Evolutionary conservation across 2,797 vertebrate genomes (phyloP), one percentile per base, ranked within the genome.

Genomic region (Micromesistius poutassou): DNA sequence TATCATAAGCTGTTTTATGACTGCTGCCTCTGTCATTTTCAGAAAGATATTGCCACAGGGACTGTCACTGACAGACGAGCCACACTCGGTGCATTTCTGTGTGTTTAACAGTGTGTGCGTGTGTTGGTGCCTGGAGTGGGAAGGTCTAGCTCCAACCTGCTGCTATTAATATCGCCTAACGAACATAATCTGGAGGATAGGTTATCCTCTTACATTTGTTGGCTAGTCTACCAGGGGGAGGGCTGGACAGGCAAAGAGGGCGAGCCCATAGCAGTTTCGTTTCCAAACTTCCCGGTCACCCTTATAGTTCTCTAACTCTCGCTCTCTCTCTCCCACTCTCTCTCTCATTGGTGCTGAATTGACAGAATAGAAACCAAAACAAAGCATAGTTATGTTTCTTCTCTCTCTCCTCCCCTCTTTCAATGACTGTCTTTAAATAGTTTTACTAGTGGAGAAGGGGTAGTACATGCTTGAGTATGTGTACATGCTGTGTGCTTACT

Each of bases 101-200:
- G 76, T 72, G 77, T 81, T 83, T 80, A 76, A 77, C 36, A 81
- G 77, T 86, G 76, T 84, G 76, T 80, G 74, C 14, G 76, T 77
- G 76, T 81, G 76, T 35, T 72, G 35, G 35, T 74, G 78, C 75
- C 77, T 81, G 73, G 72, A 79, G 81, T 87, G 78, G 87, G 84
- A 82, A 88, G 89, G 89, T 87, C 88, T 89, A 87, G 88, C 89
- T 92, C 92, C 90, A 94, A 94, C 92, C 91, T 91, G 86, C 88
- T 87, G 93, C 97, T 98, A 97, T 97, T 98, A 97, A 98, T 97
- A 97, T 88, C 94, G 87, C 90, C 90, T 94, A 91, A 94, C 93
- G 94, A 94, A 92, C 92, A 87, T 96, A 96, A 96, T 95, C 94
- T 94, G 89, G 75, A 79, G 83, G 91, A 91, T 89, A 93, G 90